phyloP scores from a whole-genome alignment of 2,888 invertebrate species.

The Drosophila pullipes region DNA sequence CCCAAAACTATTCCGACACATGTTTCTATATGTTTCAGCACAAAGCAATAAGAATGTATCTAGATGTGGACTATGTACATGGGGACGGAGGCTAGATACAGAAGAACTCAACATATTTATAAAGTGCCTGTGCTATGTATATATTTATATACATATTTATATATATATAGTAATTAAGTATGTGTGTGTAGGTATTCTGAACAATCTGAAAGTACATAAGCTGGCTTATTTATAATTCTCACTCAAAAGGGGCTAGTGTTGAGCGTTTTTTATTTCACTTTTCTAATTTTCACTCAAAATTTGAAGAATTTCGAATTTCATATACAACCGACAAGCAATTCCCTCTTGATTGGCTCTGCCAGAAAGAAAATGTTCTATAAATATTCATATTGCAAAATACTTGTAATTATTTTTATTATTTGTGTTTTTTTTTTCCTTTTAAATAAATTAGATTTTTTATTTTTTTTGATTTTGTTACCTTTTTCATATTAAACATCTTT shows the following conservation, averaged over 20 bases:
- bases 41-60: slow-evolving; percentile 17
- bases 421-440: slow-evolving; percentile 37
- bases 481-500: slow-evolving; percentile 62
- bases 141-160: slow-evolving; percentile 12
- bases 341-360: slow-evolving; percentile 65
- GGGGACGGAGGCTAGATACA: slow-evolving; percentile 28
- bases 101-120: slow-evolving; percentile 49
- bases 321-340: slow-evolving; percentile 61
- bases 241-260: slow-evolving; percentile 63
- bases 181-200: slow-evolving; percentile 7
- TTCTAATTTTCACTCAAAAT: slow-evolving; percentile 64
- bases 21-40: slow-evolving; percentile 39
- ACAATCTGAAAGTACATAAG: slow-evolving; percentile 57
- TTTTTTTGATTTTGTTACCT: slow-evolving; percentile 49
- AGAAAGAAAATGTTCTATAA: slow-evolving; percentile 74
- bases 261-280: slow-evolving; percentile 32
- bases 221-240: slow-evolving; percentile 69
- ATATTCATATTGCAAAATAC: slow-evolving; percentile 76
- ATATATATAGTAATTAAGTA: slow-evolving; percentile 1
- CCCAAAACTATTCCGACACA: slow-evolving; percentile 60
- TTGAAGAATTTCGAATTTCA: slow-evolving; percentile 37
- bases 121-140: slow-evolving; percentile 54
- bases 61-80: slow-evolving; percentile 16
- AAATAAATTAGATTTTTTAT: slow-evolving; percentile 57
- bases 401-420: slow-evolving; percentile 74